Percentiles rank a stretch among this genome's conserved stretches.
These are phyloP conservation scores for Trididemnum miniatum DNA, from an alignment of 23 tunicate genomes.

Conservation along the genomic window DNA sequence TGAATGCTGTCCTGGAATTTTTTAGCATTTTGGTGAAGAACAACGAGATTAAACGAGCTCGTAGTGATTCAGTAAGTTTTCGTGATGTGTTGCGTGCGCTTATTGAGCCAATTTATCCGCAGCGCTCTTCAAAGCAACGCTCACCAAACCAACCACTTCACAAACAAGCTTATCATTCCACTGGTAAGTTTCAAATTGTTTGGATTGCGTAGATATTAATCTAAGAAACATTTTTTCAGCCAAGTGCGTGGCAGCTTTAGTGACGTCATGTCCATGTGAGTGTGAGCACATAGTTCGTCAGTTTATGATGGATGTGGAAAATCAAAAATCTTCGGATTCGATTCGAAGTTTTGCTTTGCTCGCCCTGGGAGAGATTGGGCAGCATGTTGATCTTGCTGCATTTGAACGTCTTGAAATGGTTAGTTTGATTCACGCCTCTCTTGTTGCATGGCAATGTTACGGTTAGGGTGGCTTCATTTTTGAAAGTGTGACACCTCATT, in stretches of 20 bases:
- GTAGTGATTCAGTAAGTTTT: constrained; percentile 52
- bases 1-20: constrained; percentile 69
- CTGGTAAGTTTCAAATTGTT: constrained; percentile 38
- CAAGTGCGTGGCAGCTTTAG: constrained; percentile 84
- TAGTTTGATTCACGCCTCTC: background rate
- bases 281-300: constrained; percentile 82
- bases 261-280: constrained; percentile 74
- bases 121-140: constrained; percentile 34
- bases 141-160: constrained; percentile 25
- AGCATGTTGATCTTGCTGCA: constrained; percentile 59
- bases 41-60: constrained; percentile 15
- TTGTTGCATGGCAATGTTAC: no score
- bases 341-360: constrained; percentile 88
- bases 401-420: constrained; percentile 68
- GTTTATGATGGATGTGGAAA: constrained; percentile 82
- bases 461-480: no score
- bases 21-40: constrained; percentile 59
- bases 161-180: constrained; percentile 95
- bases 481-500: no score
- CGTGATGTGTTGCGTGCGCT: constrained; percentile 77
- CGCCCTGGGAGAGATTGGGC: constrained; percentile 94
- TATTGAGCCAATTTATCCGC: constrained; percentile 92
- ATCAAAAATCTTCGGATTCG: constrained; percentile 82
- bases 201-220: no score
- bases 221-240: no score